Percentiles rank a stretch among this genome's conserved stretches.
Conservation (phyloP, 2,888 invertebrate genomes). For the Napeogenes inachia region DNA sequence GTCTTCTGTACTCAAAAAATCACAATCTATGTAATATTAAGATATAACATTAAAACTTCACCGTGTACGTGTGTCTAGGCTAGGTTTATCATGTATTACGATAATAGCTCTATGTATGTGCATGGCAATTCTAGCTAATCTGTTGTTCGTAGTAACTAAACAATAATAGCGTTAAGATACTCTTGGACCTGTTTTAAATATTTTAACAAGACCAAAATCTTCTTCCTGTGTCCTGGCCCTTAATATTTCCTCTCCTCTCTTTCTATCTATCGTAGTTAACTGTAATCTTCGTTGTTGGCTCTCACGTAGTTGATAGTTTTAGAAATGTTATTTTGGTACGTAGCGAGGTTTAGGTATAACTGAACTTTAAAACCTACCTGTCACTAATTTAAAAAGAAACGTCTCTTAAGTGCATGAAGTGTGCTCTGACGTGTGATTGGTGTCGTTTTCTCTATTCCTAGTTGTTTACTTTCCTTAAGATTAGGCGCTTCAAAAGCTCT, state of each 20-base stretch:
- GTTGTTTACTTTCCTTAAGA: slow-evolving; percentile 41
- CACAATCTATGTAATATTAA: slow-evolving; percentile 53
- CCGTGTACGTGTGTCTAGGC: slow-evolving; percentile 70
- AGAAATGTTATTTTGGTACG: slow-evolving; percentile 70
- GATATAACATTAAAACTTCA: slow-evolving; percentile 53
- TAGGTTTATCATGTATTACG: slow-evolving; percentile 60
- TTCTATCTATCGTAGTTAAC: slow-evolving; percentile 43
- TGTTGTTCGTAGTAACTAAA: slow-evolving; percentile 73
- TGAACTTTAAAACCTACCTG: slow-evolving; percentile 52
- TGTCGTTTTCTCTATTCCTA: slow-evolving; percentile 68
- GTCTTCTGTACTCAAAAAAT: slow-evolving; percentile 42
- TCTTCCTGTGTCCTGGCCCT: slow-evolving; percentile 27
- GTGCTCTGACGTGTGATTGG: slow-evolving; percentile 58
- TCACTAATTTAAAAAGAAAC: slow-evolving; percentile 68
- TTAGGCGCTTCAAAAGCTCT: slow-evolving; percentile 50
- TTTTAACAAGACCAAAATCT: slow-evolving; percentile 53
- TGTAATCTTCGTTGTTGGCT: slow-evolving; percentile 73
- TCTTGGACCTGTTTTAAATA: slow-evolving; percentile 47
- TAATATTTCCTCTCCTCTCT: slow-evolving; percentile 22
- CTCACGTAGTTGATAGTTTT: slow-evolving; percentile 60
- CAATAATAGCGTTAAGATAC: slow-evolving; percentile 66
- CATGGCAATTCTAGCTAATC: slow-evolving; percentile 72
- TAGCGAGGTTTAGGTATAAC: slow-evolving; percentile 54
- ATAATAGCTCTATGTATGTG: slow-evolving; percentile 64
- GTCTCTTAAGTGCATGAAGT: slow-evolving; percentile 40